Evolutionary conservation across 2,888 invertebrate species (phyloP).

Genomic region (Agrochola lychnidis): DNA sequence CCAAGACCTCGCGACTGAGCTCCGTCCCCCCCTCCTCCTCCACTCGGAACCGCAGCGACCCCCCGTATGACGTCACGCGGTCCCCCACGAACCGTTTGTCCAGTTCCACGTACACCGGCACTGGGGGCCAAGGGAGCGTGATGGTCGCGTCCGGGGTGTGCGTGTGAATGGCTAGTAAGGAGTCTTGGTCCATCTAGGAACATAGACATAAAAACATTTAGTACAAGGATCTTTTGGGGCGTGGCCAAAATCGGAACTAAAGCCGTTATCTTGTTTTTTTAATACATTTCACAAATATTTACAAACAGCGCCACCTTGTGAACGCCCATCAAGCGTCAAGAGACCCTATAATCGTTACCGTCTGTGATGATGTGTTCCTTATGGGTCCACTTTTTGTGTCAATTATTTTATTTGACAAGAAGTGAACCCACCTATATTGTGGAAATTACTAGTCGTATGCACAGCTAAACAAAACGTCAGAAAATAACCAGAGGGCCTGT

Average conservation of each 20-base stretch:
- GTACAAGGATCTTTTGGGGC: neutral
- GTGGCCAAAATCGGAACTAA: too few relatives aligned
- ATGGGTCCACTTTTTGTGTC: too few relatives aligned
- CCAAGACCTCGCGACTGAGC: conserved; percentile 89
- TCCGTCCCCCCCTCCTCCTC: conserved; percentile 92
- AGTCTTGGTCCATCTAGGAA: conserved; percentile 83
- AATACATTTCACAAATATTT: neutral
- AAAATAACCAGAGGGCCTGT: neutral
- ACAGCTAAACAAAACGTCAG: neutral
- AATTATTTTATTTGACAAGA: neutral
- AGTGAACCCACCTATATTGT: neutral
- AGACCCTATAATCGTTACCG: neutral
- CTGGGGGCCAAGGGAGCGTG: conserved; percentile 87
- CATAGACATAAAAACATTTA: neutral
- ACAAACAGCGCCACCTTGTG: neutral
- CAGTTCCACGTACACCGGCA: conserved; percentile 95
- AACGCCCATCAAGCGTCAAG: neutral
- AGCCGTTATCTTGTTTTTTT: neutral
- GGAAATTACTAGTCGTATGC: neutral
- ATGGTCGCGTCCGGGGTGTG: conserved; percentile 83
- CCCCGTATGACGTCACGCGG: conserved; percentile 97
- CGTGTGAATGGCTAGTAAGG: conserved; percentile 83
- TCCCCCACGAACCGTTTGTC: conserved; percentile 96
- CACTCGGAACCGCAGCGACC: conserved; percentile 94
- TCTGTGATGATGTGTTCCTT: too few relatives aligned